Percentiles rank a stretch among this genome's conserved stretches.
These are phyloP conservation scores for Diadophis punctatus DNA, from an alignment of 2,113 vertebrate species.

Conservation along the genomic window DNA sequence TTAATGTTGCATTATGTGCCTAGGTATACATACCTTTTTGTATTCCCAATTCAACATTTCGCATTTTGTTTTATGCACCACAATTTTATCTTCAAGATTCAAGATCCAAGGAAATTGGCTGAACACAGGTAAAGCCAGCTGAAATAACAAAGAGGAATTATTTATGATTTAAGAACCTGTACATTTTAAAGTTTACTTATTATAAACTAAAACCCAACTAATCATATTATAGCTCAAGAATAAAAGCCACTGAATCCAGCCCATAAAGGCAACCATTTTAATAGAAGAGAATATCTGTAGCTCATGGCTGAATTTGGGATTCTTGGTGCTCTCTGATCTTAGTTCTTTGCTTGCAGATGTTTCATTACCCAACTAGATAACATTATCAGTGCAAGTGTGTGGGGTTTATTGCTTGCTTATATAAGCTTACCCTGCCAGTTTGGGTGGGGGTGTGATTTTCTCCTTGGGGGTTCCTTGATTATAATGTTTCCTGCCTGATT, in stretches of 20 bases:
- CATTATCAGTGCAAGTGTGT: not conserved
- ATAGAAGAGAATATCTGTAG: not conserved
- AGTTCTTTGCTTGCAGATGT: not conserved
- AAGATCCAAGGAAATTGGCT: conserved; percentile 45
- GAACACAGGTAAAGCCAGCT: accelerated
- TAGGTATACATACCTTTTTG: accelerated
- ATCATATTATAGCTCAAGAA: not conserved
- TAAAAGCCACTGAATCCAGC: not conserved
- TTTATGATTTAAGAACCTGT: not conserved
- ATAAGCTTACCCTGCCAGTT: not conserved
- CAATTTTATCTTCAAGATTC: not conserved
- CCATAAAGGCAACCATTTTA: not conserved
- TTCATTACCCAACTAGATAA: not conserved
- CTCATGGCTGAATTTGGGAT: not conserved
- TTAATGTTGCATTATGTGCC: not conserved
- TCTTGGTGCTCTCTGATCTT: not conserved
- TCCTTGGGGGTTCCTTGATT: not conserved
- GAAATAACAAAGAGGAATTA: conserved; percentile 5
- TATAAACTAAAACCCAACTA: not conserved
- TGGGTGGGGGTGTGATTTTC: not conserved
- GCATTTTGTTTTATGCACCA: accelerated
- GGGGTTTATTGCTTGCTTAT: not conserved
- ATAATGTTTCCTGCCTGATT: not conserved
- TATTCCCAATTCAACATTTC: accelerated
- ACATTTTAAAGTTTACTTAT: not conserved